Evolutionary conservation across 2,113 vertebrate genomes (phyloP).

Genomic region (Thunnus thynnus): DNA sequence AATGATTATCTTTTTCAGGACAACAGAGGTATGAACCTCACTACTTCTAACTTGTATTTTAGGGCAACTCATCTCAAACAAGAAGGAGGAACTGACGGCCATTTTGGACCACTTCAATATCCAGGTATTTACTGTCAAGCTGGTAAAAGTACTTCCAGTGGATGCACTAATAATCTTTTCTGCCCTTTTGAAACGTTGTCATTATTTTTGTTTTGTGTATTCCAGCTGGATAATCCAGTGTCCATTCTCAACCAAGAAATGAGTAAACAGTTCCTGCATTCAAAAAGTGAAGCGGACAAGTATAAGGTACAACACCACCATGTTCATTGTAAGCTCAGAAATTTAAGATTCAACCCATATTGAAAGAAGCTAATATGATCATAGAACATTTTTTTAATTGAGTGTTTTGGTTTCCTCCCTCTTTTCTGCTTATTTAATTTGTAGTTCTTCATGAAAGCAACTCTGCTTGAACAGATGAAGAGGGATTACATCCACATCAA

Average conservation of each 20-base stretch:
- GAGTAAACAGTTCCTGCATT: slow-evolving; percentile 95
- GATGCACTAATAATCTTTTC: background rate
- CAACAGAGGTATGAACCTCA: background rate
- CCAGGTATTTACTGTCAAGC: slow-evolving; percentile 85
- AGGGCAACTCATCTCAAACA: slow-evolving; percentile 87
- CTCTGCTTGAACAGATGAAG: slow-evolving; percentile 94
- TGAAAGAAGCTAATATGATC: background rate
- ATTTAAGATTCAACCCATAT: background rate
- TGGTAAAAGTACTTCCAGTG: background rate
- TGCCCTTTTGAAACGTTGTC: too few species aligned
- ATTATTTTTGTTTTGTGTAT: slow-evolving; percentile 43
- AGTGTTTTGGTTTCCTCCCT: background rate
- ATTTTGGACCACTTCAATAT: slow-evolving; percentile 96
- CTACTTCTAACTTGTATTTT: slow-evolving; percentile 44
- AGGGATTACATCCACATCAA: slow-evolving; percentile 93
- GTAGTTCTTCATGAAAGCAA: slow-evolving; percentile 98
- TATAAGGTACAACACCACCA: slow-evolving; percentile 87
- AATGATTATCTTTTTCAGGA: too few species aligned
- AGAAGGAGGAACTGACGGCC: slow-evolving; percentile 89
- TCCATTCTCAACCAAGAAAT: slow-evolving; percentile 95
- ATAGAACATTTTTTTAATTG: background rate
- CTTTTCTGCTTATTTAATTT: background rate
- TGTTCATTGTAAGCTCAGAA: background rate
- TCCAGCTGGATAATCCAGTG: slow-evolving; percentile 94
- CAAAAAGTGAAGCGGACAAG: slow-evolving; percentile 93